These are phyloP conservation scores for Drosophila nasuta DNA, from an alignment of 1,140 invertebrate genomes.

Conservation along the genomic window DNA sequence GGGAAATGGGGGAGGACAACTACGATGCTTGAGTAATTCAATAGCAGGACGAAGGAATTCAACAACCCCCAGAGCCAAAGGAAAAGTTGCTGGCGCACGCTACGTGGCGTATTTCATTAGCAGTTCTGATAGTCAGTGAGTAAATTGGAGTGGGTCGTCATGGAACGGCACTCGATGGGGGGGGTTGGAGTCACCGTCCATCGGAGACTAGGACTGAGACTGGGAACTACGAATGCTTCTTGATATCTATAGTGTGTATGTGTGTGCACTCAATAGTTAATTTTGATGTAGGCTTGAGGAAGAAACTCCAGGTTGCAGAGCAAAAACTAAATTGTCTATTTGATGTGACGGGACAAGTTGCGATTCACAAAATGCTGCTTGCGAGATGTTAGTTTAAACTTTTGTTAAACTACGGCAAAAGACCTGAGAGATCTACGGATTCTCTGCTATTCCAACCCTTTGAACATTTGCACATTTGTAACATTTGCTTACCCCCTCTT, in stretches of 20 bases:
- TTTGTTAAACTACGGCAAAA: not conserved
- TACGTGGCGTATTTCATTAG: conserved; percentile 80
- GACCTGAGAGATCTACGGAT: not conserved
- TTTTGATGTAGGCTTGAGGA: conserved; percentile 49
- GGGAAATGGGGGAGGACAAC: conserved; percentile 8
- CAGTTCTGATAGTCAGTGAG: conserved; percentile 59
- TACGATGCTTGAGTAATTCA: conserved; percentile 75
- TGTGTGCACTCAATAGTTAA: conserved; percentile 44
- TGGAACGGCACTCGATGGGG: not conserved
- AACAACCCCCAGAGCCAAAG: conserved; percentile 35
- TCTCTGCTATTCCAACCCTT: not conserved
- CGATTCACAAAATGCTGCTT: conserved; percentile 33
- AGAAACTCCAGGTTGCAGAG: conserved; percentile 8
- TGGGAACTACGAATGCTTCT: not conserved
- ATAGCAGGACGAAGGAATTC: conserved; percentile 57
- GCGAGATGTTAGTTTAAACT: conserved; percentile 23
- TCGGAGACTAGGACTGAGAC: too few relatives aligned
- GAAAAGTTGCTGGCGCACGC: conserved; percentile 68
- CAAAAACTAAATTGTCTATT: conserved; percentile 63
- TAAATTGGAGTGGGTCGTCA: conserved; percentile 33
- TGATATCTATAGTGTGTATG: not conserved
- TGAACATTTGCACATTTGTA: conserved; percentile 14
- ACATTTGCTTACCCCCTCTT: conserved; percentile 23
- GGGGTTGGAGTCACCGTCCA: not conserved
- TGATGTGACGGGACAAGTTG: conserved; percentile 46